A percentile compares a stretch with the other conserved stretches of the same genome.
Conservation (phyloP, 2,797 vertebrate species). For the Smutsia temminckii region DNA sequence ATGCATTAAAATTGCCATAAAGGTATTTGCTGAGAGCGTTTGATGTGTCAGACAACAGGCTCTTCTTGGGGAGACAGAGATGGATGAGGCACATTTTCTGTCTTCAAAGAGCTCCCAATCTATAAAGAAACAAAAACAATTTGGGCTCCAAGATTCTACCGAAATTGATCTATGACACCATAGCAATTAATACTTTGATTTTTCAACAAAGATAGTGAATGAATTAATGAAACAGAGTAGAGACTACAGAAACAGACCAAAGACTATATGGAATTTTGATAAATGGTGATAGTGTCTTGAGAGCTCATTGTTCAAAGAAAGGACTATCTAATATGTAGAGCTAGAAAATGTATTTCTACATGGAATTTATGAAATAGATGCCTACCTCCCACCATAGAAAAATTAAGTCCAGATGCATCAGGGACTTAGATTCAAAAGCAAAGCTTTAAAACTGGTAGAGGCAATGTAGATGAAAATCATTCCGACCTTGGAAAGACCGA, state of each 20-base stretch:
- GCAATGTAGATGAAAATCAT: not conserved
- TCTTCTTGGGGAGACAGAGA: not conserved
- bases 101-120: not conserved
- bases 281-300: not conserved
- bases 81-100: not conserved
- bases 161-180: not conserved
- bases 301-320: conserved; percentile 4
- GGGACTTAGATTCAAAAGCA: conserved; percentile 25
- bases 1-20: not conserved
- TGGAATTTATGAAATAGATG: conserved; percentile 25
- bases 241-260: not conserved
- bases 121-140: not conserved
- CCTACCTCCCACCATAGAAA: conserved; percentile 29
- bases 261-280: not conserved
- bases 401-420: conserved; percentile 67
- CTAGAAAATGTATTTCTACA: not conserved
- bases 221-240: not conserved
- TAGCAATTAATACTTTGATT: not conserved
- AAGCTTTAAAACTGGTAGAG: conserved; percentile 5
- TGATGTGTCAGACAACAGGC: not conserved
- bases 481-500: not conserved
- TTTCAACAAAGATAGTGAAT: not conserved
- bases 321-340: not conserved
- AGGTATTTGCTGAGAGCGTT: not conserved
- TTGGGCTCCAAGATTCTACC: no score